These are phyloP conservation scores for Equus quagga DNA, from an alignment of 2,113 vertebrate species.

Conservation along the genomic window DNA sequence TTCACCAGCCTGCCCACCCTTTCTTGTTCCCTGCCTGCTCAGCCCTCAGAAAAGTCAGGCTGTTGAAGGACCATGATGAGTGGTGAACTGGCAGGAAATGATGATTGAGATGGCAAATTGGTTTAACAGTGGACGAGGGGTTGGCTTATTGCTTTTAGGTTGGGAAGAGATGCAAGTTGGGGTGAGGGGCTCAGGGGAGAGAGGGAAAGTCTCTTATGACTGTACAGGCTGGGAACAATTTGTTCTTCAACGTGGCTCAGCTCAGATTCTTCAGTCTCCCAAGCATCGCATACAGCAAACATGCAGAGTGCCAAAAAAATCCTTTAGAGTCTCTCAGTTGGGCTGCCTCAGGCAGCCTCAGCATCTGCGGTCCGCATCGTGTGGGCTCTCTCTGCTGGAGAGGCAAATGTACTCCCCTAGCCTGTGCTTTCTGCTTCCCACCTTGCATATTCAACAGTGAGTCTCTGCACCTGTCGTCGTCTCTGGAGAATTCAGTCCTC, in stretches of 20 bases:
- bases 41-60: neutral
- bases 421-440: neutral
- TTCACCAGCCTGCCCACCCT: neutral
- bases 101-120: neutral
- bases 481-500: neutral
- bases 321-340: neutral
- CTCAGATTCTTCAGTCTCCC: neutral
- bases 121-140: neutral
- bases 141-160: neutral
- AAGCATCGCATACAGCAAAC: too few relatives aligned
- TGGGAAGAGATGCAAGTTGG: neutral
- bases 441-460: neutral
- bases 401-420: neutral
- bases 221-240: too few relatives aligned
- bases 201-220: too few relatives aligned
- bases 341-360: neutral
- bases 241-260: neutral
- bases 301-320: neutral
- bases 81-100: neutral
- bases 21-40: neutral
- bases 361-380: too few relatives aligned
- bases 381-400: neutral
- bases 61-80: neutral
- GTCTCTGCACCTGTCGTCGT: neutral
- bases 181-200: neutral